Evolutionary conservation across 2,888 invertebrate genomes (phyloP).

Genomic region (Periphyllus acericola): DNA sequence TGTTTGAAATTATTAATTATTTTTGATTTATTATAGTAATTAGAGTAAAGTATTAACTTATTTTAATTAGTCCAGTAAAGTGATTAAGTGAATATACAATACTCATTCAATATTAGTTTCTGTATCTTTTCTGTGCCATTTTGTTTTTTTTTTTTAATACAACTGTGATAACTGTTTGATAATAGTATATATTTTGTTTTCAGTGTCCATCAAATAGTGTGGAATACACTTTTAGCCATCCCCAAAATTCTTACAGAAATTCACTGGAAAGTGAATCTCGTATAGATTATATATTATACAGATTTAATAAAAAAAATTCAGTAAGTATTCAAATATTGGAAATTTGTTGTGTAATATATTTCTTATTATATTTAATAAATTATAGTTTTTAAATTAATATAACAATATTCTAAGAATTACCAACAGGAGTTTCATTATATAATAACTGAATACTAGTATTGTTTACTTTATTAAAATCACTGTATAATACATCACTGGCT

Average conservation of each 20-base stretch:
- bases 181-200: conserved; percentile 17
- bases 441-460: not conserved
- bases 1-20: not conserved
- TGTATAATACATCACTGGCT: too few species aligned
- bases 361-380: too few species aligned
- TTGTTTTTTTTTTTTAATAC: too few species aligned
- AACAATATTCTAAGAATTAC: not conserved
- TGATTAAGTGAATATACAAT: too few species aligned
- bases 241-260: conserved; percentile 84
- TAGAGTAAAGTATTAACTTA: not conserved
- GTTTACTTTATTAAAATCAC: too few species aligned
- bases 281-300: conserved; percentile 91
- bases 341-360: too few species aligned
- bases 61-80: not conserved
- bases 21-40: not conserved
- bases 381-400: not conserved
- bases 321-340: conserved; percentile 61
- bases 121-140: too few species aligned
- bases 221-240: conserved; percentile 81
- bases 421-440: not conserved
- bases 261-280: conserved; percentile 77
- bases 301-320: conserved; percentile 66
- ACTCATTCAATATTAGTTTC: too few species aligned
- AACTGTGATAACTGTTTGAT: not conserved
- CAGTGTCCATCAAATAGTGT: conserved; percentile 64